Conservation (phyloP, 2,888 invertebrate species). For the Andrena bicolor region DNA sequence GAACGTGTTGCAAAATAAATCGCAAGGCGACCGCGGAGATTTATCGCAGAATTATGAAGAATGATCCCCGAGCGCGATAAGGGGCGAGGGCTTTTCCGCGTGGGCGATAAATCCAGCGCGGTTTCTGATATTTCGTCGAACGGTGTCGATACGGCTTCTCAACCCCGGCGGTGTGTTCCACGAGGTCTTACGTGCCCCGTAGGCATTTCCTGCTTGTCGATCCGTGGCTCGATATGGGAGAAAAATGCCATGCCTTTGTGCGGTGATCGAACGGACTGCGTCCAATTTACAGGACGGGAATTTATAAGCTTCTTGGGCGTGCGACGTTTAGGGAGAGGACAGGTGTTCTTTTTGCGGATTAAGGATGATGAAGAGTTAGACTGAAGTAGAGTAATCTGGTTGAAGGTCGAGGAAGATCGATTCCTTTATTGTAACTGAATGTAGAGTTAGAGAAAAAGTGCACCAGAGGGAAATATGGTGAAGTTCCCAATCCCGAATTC, state of each 20-base stretch:
- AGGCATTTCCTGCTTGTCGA: constrained; percentile 21
- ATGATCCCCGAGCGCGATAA: constrained; percentile 17
- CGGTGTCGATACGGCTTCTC: constrained; percentile 9
- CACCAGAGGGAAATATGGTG: too few relatives aligned
- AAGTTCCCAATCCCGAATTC: too few relatives aligned
- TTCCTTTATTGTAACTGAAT: too few relatives aligned
- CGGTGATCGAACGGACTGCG: too few relatives aligned
- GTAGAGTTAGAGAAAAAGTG: too few relatives aligned
- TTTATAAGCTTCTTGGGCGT: too few relatives aligned
- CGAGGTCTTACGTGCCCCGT: constrained; percentile 22
- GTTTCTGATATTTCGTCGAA: constrained; percentile 38
- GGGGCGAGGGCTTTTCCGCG: neutral
- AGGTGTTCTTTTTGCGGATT: too few relatives aligned
- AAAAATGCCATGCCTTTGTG: neutral
- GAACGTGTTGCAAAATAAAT: constrained; percentile 49
- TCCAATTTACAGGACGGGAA: too few relatives aligned
- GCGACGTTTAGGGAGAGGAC: too few relatives aligned
- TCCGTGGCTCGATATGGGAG: constrained; percentile 1
- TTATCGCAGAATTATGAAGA: constrained; percentile 58
- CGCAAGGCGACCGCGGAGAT: constrained; percentile 38
- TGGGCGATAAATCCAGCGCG: constrained; percentile 41
- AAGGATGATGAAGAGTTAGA: too few relatives aligned
- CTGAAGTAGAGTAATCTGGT: too few relatives aligned
- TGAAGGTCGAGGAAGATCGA: too few relatives aligned
- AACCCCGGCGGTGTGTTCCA: neutral